Evolutionary conservation across 2,797 vertebrate species (phyloP), one percentile per base, ranked within the genome.

Genomic region (Paramormyrops hopkinsi): DNA sequence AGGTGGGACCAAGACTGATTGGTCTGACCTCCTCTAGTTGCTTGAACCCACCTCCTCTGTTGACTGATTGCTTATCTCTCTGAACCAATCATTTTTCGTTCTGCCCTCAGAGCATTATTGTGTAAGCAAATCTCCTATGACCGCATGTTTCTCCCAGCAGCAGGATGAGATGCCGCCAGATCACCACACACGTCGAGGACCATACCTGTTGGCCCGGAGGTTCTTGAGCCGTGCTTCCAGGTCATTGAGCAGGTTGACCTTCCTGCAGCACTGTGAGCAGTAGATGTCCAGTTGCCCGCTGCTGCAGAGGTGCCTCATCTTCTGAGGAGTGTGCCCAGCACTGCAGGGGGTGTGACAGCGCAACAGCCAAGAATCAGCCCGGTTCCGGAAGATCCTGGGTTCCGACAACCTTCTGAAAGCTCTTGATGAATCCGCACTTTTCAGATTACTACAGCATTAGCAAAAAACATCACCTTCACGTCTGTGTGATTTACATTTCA

Each of bases 181-280:
- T 69, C 25, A 1, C 62, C 62, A 29, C 25, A 33, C 65, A 0
- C 4, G 3, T 84, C 2, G 8, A 48, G 46, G 73, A 79, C 53
- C 93, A 93, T 94, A 98, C 98, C 98, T 99, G 96, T 97, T 98
- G 91, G 97, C 95, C 95, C 98, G 98, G 88, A 99, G 96, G 94
- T 96, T 98, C 94, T 96, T 98, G 88, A 99, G 97, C n/a, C 98
- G 96, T 91, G 96, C 97, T 93, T 99, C 98, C 94, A 99, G 94
- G 94, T 99, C 98, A 88, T 97, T 98, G 19, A 99, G 97, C 88
- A 99, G 96, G 92, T 97, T 98, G 95, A 99, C 97, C 94, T 98
- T 98, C 95, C 97, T 99, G 95, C 97, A 98, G 96, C 98, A 99
- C 94, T 99, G 98, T n/a, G 97, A 97, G 93, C 98, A 99, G 95